Evolutionary conservation across 2,888 invertebrate species (phyloP), one percentile per base, ranked within the genome.

Genomic region (Cosmopolites sordidus): DNA sequence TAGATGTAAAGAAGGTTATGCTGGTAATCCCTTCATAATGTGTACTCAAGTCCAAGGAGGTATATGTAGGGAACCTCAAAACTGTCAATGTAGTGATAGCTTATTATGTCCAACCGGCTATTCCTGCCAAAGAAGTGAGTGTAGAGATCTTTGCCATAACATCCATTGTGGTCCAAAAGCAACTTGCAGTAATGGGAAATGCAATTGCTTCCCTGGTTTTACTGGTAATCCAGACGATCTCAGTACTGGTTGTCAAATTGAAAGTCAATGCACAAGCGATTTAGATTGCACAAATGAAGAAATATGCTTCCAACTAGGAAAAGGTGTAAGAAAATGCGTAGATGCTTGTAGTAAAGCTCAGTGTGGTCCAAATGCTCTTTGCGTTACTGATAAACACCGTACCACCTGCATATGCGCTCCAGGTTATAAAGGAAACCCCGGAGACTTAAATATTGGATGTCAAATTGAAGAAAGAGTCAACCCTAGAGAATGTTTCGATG

Each of bases 301-400:
- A 75, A 92, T 93, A 65, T 94, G 93, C 71, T 90, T 92, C 75
- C 90, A 91, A 75, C 74, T 89, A 18, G 84, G 86, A 43, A 87
- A 84, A 75, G 87, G 85, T 18, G 71, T 83, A 2, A 79, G 92
- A 48, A 89, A 89, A 73, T 93, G 92, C 72, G 84, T 91, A 2
- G 91, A 92, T 69, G 89, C 88, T 0, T 94, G 93, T 67, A 85
- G 86, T 59, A 90, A 90, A 75, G 78, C 89, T 27, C 91, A 92
- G 65, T 93, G 93, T 69, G 93, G 93, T 9, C 92, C 92, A 0
- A 93, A 93, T 71, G 92, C 93, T 2, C 73, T 92, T 1, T 93
- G 93, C 69, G 82, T 92, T 5, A 84, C 88, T 12, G 84, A 89
- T 65, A 86, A 87, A 66, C 93, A 93, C 71, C 81, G 87, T 58